Conservation (phyloP, 1,140 invertebrate species). For the Atta cephalotes region DNA sequence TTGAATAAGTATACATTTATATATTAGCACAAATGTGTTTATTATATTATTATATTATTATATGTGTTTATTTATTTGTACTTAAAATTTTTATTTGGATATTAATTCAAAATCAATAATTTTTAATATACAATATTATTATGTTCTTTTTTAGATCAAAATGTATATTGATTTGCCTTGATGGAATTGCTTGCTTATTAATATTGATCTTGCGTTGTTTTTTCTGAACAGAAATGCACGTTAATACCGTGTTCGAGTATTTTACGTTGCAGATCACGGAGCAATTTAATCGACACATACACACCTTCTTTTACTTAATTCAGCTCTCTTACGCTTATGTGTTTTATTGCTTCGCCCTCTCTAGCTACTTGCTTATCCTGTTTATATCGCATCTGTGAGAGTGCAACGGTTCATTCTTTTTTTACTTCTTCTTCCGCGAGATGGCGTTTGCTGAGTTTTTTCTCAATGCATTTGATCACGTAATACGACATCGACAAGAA, state of each 20-base stretch:
- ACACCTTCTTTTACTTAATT: constrained; percentile 29
- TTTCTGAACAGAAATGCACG: neutral
- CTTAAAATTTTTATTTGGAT: neutral
- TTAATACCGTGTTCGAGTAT: neutral
- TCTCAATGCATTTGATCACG: neutral
- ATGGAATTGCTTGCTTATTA: neutral
- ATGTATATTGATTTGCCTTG: neutral
- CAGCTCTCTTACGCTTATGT: constrained; percentile 28
- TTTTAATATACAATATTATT: neutral
- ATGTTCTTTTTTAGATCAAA: neutral
- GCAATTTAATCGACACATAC: constrained; percentile 13
- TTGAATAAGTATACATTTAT: neutral
- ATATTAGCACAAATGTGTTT: neutral
- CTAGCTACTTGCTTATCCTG: constrained; percentile 30
- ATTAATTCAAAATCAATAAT: neutral
- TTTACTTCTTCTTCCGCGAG: constrained; percentile 4
- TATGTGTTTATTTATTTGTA: too few species aligned
- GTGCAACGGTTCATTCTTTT: neutral
- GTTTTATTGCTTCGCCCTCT: constrained; percentile 25
- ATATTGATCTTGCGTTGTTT: neutral
- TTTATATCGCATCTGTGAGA: constrained; percentile 34
- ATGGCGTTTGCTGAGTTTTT: neutral
- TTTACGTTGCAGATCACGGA: constrained; percentile 9
- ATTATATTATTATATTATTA: too few species aligned
- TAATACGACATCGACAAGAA: neutral